These are phyloP conservation scores for Metaphire vulgaris DNA, from an alignment of 1,140 invertebrate genomes.

Conservation along the genomic window DNA sequence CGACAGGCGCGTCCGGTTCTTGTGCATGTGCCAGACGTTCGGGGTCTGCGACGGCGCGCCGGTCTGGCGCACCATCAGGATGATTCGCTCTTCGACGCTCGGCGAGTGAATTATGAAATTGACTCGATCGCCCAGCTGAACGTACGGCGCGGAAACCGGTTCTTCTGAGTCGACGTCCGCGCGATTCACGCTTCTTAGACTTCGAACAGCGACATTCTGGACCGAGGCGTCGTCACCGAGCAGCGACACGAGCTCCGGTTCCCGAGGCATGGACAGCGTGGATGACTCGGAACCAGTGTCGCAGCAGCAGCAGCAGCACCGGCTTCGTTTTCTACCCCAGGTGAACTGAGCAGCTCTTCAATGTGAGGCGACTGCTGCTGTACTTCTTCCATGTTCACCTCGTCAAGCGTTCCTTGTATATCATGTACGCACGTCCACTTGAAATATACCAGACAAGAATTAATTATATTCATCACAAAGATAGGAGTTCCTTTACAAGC, in stretches of 20 bases:
- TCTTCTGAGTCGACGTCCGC: no score
- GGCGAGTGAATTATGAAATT: not conserved
- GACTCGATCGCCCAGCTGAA: not conserved
- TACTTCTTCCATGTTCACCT: not conserved
- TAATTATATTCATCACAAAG: no score
- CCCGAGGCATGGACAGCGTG: no score
- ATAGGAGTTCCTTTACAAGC: no score
- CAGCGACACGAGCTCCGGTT: no score
- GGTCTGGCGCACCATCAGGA: slow-evolving; percentile 31
- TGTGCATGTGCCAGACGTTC: slow-evolving; percentile 54
- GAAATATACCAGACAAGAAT: no score
- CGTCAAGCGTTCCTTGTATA: slow-evolving; percentile 59
- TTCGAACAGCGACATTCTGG: no score
- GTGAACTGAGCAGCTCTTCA: not conserved
- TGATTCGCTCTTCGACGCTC: not conserved
- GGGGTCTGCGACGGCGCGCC: not conserved
- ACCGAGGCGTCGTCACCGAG: no score
- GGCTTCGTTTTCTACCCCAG: not conserved
- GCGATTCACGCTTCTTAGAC: no score
- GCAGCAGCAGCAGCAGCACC: no score
- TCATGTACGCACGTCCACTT: slow-evolving; percentile 90
- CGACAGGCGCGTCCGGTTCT: slow-evolving; percentile 69
- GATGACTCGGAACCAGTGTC: no score
- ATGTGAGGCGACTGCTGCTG: not conserved
- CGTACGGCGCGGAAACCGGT: no score